phyloP scores from a whole-genome alignment of 2,888 invertebrate species.

The Galerucella pusilla region DNA sequence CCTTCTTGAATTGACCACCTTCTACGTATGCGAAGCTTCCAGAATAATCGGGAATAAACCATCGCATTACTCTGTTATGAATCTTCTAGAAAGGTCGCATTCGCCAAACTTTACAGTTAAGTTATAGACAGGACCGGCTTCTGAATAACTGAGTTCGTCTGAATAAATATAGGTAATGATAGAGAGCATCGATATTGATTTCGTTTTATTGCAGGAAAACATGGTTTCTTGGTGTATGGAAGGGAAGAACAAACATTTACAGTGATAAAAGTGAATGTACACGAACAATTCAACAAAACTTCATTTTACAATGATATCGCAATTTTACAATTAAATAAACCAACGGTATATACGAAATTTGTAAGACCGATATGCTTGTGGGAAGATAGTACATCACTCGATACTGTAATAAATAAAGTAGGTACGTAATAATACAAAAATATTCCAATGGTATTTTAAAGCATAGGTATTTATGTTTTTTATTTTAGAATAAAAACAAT shows the following conservation, averaged over 20 bases:
- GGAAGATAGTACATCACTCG: constrained; percentile 55
- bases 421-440: constrained; percentile 45
- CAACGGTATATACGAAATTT: constrained; percentile 65
- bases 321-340: constrained; percentile 66
- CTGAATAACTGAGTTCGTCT: too few species aligned
- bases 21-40: too few species aligned
- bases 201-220: constrained; percentile 35
- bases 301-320: constrained; percentile 68
- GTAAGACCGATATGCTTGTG: constrained; percentile 72
- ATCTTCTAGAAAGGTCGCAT: too few species aligned
- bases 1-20: too few species aligned
- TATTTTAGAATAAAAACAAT: too few species aligned
- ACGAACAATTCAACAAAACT: constrained; percentile 61
- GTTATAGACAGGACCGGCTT: too few species aligned
- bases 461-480: too few species aligned
- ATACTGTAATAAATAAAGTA: constrained; percentile 49
- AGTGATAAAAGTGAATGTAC: constrained; percentile 55
- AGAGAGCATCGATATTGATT: too few species aligned
- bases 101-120: too few species aligned
- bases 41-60: too few species aligned
- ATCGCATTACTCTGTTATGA: too few species aligned
- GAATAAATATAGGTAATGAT: too few species aligned
- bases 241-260: constrained; percentile 30
- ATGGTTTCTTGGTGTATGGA: constrained; percentile 36
- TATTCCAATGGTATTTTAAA: not conserved